These are phyloP conservation scores for Rhodinocichla rosea DNA, from an alignment of 2,113 vertebrate genomes.

Conservation along the genomic window DNA sequence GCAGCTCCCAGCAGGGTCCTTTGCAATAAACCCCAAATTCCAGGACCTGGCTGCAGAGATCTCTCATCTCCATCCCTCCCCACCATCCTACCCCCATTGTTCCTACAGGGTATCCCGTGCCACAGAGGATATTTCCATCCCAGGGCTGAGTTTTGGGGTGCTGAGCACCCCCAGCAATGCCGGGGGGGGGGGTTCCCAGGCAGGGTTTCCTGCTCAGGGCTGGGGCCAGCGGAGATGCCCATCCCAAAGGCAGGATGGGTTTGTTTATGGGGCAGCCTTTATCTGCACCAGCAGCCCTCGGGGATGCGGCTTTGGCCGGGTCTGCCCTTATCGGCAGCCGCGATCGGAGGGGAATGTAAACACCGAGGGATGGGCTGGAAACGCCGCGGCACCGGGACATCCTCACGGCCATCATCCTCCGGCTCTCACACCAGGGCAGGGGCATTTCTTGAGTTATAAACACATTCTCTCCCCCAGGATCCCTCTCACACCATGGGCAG, in stretches of 20 bases:
- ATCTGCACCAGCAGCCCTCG: constrained; percentile 4
- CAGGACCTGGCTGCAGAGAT: too few relatives aligned
- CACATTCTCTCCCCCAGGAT: not conserved
- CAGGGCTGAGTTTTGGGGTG: accelerated
- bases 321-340: not conserved
- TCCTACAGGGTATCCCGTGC: not conserved
- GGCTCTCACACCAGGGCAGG: not conserved
- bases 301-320: not conserved
- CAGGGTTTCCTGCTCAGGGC: not conserved
- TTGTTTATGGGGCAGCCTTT: constrained; percentile 60
- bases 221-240: not conserved
- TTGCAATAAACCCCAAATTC: too few relatives aligned
- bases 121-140: not conserved
- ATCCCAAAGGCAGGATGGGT: constrained; percentile 41
- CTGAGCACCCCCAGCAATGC: not conserved
- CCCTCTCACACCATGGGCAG: not conserved
- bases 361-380: constrained; percentile 15
- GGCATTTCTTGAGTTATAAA: too few relatives aligned
- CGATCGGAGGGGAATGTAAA: constrained; percentile 49
- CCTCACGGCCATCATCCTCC: not conserved
- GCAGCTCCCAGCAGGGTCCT: too few relatives aligned
- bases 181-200: not conserved
- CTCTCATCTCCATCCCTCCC: too few relatives aligned
- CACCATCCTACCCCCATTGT: too few relatives aligned
- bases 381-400: not conserved